Percentiles rank a stretch among this genome's conserved stretches.
Evolutionary conservation across 2,888 invertebrate species (phyloP).

Genomic region (Acleris literana): DNA sequence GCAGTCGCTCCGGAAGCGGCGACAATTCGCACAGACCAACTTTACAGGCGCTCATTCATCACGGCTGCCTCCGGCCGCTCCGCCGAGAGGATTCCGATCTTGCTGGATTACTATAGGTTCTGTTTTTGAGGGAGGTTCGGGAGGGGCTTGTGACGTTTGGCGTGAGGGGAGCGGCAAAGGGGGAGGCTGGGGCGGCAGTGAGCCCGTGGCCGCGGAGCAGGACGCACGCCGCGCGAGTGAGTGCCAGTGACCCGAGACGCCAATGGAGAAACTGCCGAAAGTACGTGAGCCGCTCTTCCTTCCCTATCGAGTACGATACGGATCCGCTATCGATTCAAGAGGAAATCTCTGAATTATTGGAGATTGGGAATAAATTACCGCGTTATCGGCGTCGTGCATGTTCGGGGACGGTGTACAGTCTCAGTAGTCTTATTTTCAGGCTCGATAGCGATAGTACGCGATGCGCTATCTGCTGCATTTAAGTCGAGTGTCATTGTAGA

Average conservation of each 20-base stretch:
- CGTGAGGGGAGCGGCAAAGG: background rate
- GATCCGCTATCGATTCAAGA: too few species aligned
- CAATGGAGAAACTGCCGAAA: constrained; percentile 3
- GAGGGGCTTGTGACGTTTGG: background rate
- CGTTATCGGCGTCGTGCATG: too few species aligned
- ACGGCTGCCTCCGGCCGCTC: background rate
- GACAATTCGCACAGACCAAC: constrained; percentile 2
- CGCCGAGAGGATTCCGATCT: background rate
- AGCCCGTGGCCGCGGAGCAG: background rate
- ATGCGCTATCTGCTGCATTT: too few species aligned
- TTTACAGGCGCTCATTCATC: constrained; percentile 31
- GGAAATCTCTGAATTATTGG: too few species aligned
- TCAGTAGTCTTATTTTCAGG: too few species aligned
- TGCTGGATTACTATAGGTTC: background rate
- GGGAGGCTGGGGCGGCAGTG: constrained; percentile 22
- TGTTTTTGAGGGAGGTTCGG: background rate
- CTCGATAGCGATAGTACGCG: too few species aligned
- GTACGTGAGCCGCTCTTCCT: constrained; percentile 1
- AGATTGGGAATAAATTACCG: too few species aligned
- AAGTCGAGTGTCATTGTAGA: too few species aligned
- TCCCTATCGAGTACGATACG: too few species aligned
- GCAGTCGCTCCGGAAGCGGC: constrained; percentile 14
- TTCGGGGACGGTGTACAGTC: too few species aligned
- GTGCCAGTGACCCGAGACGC: background rate
- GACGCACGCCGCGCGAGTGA: constrained; percentile 11